Percentiles rank a stretch among this genome's conserved stretches.
Evolutionary conservation across 2,797 vertebrate genomes (phyloP).

Genomic region (Rhinoraja longicauda): DNA sequence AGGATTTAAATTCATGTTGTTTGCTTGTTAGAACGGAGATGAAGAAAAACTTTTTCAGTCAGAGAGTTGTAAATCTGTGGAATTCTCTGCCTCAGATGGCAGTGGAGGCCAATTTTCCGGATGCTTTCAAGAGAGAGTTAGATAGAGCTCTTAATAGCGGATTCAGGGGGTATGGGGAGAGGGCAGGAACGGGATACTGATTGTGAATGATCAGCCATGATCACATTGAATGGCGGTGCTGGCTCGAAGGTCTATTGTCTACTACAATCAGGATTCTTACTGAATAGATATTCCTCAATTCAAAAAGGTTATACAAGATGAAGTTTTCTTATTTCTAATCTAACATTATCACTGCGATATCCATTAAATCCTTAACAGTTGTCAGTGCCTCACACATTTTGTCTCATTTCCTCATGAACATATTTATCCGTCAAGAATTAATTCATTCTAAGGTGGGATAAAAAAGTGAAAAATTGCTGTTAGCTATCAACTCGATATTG

Average conservation of each 20-base stretch:
- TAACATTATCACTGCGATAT: background rate
- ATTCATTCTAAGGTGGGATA: background rate
- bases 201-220: too few relatives aligned
- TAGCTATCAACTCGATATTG: background rate
- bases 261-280: background rate
- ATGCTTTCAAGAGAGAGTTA: too few relatives aligned
- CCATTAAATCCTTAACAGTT: background rate
- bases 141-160: too few relatives aligned
- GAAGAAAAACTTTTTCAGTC: too few relatives aligned
- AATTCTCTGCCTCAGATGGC: too few relatives aligned
- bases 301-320: background rate
- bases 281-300: background rate
- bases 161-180: too few relatives aligned
- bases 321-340: background rate
- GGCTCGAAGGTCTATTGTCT: too few relatives aligned
- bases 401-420: background rate
- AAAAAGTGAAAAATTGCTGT: background rate
- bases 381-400: background rate
- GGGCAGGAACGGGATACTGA: too few relatives aligned
- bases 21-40: too few relatives aligned
- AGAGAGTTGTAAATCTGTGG: too few relatives aligned
- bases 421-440: background rate
- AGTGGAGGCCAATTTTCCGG: too few relatives aligned
- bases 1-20: background rate
- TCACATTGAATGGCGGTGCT: too few relatives aligned